Evolutionary conservation across 2,888 invertebrate genomes (phyloP).

Genomic region (Synanthedon myopaeformis): DNA sequence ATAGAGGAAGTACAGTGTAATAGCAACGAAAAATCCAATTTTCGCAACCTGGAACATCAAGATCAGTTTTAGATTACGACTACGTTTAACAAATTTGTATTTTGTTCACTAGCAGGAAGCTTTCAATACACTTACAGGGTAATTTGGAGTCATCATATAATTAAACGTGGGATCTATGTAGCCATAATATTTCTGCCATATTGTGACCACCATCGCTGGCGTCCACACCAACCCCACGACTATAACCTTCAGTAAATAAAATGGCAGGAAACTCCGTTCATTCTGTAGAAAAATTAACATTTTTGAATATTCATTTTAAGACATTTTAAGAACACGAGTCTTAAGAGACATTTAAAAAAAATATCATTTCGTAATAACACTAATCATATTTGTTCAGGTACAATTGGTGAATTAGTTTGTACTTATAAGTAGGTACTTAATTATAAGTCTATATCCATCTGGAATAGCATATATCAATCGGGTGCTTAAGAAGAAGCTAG

Average conservation of each 20-base stretch:
- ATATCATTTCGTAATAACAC: background rate
- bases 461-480: too few species aligned
- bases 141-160: slow-evolving; percentile 86
- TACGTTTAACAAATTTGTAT: too few species aligned
- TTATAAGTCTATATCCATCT: too few species aligned
- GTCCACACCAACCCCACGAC: slow-evolving; percentile 90
- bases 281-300: slow-evolving; percentile 71
- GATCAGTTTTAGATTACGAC: background rate
- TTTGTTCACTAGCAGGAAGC: too few species aligned
- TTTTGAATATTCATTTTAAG: background rate
- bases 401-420: too few species aligned
- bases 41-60: slow-evolving; percentile 82
- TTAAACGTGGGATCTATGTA: slow-evolving; percentile 93
- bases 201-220: slow-evolving; percentile 85
- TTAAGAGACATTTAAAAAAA: background rate
- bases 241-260: slow-evolving; percentile 91
- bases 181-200: slow-evolving; percentile 92
- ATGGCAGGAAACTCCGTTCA: slow-evolving; percentile 84
- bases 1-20: slow-evolving; percentile 87
- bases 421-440: too few species aligned
- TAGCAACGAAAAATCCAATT: slow-evolving; percentile 88
- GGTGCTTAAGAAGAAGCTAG: too few species aligned
- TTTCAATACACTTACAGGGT: slow-evolving; percentile 73
- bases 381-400: too few species aligned
- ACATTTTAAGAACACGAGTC: too few species aligned